Base-by-base conservation (phyloP, 1,140 invertebrate genomes). In the Brachionus rubens region DNA sequence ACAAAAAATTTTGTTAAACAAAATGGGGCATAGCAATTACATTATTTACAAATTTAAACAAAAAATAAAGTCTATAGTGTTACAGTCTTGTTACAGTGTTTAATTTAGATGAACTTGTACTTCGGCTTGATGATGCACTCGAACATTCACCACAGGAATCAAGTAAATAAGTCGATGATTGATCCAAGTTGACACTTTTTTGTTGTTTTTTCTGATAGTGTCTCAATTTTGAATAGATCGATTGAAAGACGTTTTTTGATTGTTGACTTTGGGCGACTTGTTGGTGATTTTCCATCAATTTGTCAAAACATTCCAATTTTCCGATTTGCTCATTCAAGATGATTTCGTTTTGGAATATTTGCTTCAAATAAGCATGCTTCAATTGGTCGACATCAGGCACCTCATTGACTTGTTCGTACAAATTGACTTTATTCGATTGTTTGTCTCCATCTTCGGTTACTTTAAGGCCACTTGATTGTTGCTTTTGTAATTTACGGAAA, bases 81-180 rank as follows among this genome's bases (percentile, higher is more conserved):
- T n/a, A n/a, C n/a, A n/a, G n/a, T n/a, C n/a, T n/a, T n/a, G n/a
- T n/a, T n/a, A n/a, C n/a, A 12, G 52, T 59, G 54, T 59, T 33
- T 7, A 59, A 59, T 16, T 59, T 59, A 9, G 54, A 59, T 21
- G 54, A 59, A 59, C 54, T 59, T n/a, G 54, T 36, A 7, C 14
- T 36, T 10, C 28, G 54, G 21, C 54, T 59, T 7, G 54, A 59
- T n/a, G 28, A 33, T 33, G 14, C 19, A 59, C 54, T 59, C 16
- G 54, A 59, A 59, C 54, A 59, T 16, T 59, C 30, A 10, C 54
- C 54, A 59, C 16, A 26, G 33, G 54, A 59, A 59, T 59, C 54
- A 3, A 59, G 33, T n/a, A 59, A 36, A 36, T 59, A 36, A 0
- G 19, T 33, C 3, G n/a, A 59, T n/a, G 54, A 59, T 33, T 59